Percentiles rank a stretch among this genome's conserved stretches.
Evolutionary conservation across 2,797 vertebrate genomes (phyloP).

Genomic region (Salarias fasciatus): DNA sequence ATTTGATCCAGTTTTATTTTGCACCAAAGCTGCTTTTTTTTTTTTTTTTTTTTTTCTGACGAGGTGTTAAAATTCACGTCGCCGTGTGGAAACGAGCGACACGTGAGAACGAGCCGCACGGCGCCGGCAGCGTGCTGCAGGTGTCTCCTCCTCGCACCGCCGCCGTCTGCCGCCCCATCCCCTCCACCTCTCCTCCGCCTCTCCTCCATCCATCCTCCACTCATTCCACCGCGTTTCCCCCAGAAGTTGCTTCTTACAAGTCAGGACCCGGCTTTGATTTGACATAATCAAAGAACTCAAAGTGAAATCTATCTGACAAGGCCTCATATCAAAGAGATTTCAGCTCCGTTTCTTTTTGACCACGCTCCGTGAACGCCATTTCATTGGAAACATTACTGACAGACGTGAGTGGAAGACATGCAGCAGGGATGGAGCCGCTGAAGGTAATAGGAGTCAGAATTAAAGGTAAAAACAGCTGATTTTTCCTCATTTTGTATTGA

Average conservation of each 20-base stretch:
- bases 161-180: conserved; percentile 8
- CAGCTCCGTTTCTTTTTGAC: conserved; percentile 52
- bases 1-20: conserved; percentile 38
- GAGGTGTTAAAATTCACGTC: background rate
- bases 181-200: too few species aligned
- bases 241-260: conserved; percentile 56
- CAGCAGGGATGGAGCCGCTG: too few species aligned
- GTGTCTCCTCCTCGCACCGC: conserved; percentile 27
- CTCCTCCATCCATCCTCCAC: too few species aligned
- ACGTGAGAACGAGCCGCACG: conserved; percentile 5
- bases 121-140: conserved; percentile 35
- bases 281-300: conserved; percentile 76
- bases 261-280: conserved; percentile 77
- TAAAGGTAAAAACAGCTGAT: too few species aligned
- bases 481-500: too few species aligned
- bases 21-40: conserved; percentile 15
- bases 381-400: conserved; percentile 40
- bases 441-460: too few species aligned
- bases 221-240: conserved; percentile 41
- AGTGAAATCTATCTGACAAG: conserved; percentile 74
- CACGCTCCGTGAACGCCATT: conserved; percentile 38
- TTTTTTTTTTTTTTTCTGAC: too few species aligned
- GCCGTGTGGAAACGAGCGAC: conserved; percentile 17
- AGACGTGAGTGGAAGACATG: conserved; percentile 18
- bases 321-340: conserved; percentile 72